Percentiles rank a stretch among this genome's conserved stretches.
These are phyloP conservation scores for Phoxinus dragarum DNA, from an alignment of 2,797 vertebrate species.

Conservation along the genomic window DNA sequence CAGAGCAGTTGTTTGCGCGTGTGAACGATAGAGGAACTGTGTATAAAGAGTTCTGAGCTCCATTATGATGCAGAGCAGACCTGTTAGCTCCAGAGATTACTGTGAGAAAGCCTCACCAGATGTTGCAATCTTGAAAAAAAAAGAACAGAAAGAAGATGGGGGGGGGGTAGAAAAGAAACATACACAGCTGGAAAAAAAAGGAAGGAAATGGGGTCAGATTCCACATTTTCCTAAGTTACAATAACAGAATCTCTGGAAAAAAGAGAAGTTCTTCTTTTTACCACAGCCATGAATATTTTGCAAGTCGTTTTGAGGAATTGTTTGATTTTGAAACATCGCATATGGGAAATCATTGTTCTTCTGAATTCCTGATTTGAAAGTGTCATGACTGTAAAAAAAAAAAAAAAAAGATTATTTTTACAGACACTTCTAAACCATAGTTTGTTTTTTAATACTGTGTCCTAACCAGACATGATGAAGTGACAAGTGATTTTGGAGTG, in stretches of 20 bases:
- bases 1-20: conserved; percentile 39
- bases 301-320: conserved; percentile 38
- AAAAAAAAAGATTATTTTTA: not conserved
- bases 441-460: not conserved
- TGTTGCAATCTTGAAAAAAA: conserved; percentile 58
- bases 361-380: conserved; percentile 30
- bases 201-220: conserved; percentile 62
- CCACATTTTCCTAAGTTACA: conserved; percentile 59
- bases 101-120: conserved; percentile 66
- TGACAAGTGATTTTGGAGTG: not conserved
- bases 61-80: conserved; percentile 60
- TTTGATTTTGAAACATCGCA: conserved; percentile 49
- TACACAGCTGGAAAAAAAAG: conserved; percentile 49
- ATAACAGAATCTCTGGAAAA: conserved; percentile 55
- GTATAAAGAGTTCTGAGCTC: conserved; percentile 38
- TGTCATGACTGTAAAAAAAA: not conserved
- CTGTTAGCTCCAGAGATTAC: conserved; percentile 56
- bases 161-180: conserved; percentile 17
- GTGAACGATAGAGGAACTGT: conserved; percentile 32
- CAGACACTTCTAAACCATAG: not conserved
- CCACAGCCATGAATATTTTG: conserved; percentile 47
- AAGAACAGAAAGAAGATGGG: conserved; percentile 14
- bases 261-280: conserved; percentile 31
- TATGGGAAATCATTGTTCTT: conserved; percentile 43
- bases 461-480: not conserved